Percentiles rank a stretch among this genome's conserved stretches.
phyloP scores from a whole-genome alignment of 92 coral and sea anemone species.

The Umimayanthus kanabou region DNA sequence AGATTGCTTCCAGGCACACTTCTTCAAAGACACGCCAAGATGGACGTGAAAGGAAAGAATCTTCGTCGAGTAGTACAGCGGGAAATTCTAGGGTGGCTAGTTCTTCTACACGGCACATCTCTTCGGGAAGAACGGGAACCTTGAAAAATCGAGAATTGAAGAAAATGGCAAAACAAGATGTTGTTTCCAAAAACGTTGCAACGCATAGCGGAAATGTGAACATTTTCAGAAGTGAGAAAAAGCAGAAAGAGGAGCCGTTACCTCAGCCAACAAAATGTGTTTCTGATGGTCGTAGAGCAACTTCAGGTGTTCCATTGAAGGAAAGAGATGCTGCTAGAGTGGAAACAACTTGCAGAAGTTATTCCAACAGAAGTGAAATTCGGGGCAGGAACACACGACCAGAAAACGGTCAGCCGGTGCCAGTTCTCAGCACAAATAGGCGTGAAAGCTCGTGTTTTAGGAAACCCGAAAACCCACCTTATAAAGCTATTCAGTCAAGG shows the following conservation, averaged over 20 bases:
- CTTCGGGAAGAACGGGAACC: neutral
- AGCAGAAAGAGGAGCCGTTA: neutral
- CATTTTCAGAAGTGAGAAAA: neutral
- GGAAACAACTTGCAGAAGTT: neutral
- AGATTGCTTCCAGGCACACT: neutral
- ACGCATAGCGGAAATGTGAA: neutral
- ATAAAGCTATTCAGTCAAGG: neutral
- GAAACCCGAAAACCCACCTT: slow-evolving; percentile 13
- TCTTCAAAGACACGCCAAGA: neutral
- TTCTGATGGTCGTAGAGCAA: neutral
- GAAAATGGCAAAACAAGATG: neutral
- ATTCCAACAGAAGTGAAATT: neutral
- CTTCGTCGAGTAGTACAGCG: neutral
- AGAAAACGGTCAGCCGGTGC: slow-evolving; percentile 10
- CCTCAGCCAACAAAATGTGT: neutral
- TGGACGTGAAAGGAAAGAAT: neutral
- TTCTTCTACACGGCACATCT: neutral
- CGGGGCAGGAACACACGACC: neutral
- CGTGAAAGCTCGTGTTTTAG: neutral
- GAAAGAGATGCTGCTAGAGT: neutral
- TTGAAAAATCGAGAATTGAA: neutral
- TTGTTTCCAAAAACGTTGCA: neutral
- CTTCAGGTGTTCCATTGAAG: neutral
- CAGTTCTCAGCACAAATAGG: slow-evolving; percentile 11
- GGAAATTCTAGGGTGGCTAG: neutral